Percentiles rank a stretch among this genome's conserved stretches.
Evolutionary conservation across 1,140 invertebrate genomes (phyloP).

Genomic region (Telenomus remus): DNA sequence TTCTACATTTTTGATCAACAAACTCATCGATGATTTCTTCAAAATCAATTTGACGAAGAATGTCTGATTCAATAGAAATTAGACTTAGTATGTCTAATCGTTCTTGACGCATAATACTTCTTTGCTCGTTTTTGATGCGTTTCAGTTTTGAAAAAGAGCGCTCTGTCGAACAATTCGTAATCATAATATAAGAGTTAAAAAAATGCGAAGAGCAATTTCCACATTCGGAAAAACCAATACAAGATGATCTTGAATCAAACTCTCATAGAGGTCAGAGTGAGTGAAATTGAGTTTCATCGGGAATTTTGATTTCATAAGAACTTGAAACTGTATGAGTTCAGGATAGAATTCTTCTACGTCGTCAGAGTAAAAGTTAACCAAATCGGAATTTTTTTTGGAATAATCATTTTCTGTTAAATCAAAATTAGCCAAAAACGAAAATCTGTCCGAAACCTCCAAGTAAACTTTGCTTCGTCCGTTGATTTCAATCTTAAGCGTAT

Average conservation of each 20-base stretch:
- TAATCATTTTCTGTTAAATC: slow-evolving; percentile 16
- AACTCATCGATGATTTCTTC: background rate
- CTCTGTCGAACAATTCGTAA: slow-evolving; percentile 22
- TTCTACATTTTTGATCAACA: too few relatives aligned
- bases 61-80: slow-evolving; percentile 16
- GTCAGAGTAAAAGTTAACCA: slow-evolving; percentile 8
- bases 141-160: slow-evolving; percentile 27
- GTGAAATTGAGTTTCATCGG: background rate
- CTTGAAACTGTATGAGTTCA: slow-evolving; percentile 7
- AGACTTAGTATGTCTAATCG: slow-evolving; percentile 18
- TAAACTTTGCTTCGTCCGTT: slow-evolving; percentile 18
- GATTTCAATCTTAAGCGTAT: slow-evolving; percentile 6
- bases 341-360: slow-evolving; percentile 14
- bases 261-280: slow-evolving; percentile 22
- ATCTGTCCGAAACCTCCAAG: slow-evolving; percentile 15
- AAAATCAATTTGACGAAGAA: slow-evolving; percentile 1
- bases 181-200: slow-evolving; percentile 18
- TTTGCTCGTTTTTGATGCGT: slow-evolving; percentile 16
- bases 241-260: slow-evolving; percentile 13
- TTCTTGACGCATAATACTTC: slow-evolving; percentile 17
- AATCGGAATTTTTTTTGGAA: slow-evolving; percentile 3
- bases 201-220: slow-evolving; percentile 23
- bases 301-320: slow-evolving; percentile 7
- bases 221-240: slow-evolving; percentile 16
- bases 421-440: slow-evolving; percentile 26